These are phyloP conservation scores for Coenonympha glycerion DNA, from an alignment of 2,888 invertebrate species.

Conservation along the genomic window DNA sequence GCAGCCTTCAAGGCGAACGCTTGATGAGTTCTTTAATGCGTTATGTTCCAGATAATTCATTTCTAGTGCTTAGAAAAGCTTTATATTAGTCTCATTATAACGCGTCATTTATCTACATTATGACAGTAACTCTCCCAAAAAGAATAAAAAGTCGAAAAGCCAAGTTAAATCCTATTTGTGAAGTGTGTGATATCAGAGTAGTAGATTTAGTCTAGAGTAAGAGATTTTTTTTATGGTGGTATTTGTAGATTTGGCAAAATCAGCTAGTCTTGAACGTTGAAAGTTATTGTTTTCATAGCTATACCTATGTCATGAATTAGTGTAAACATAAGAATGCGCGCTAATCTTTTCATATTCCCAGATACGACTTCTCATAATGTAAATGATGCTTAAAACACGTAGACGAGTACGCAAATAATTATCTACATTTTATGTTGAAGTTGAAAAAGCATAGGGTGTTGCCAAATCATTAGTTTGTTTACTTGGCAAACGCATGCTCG, in stretches of 20 bases:
- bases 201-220: too few relatives aligned
- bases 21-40: slow-evolving; percentile 13
- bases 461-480: slow-evolving; percentile 34
- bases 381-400: background rate
- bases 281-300: too few relatives aligned
- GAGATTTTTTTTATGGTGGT: too few relatives aligned
- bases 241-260: too few relatives aligned
- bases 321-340: too few relatives aligned
- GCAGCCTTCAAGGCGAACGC: slow-evolving; percentile 23
- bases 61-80: background rate
- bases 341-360: too few relatives aligned
- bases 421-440: slow-evolving; percentile 18
- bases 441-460: slow-evolving; percentile 24
- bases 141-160: background rate
- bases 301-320: too few relatives aligned
- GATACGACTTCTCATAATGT: background rate
- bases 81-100: background rate
- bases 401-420: slow-evolving; percentile 12
- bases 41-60: slow-evolving; percentile 14
- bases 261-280: too few relatives aligned
- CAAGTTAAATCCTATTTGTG: too few relatives aligned
- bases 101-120: background rate
- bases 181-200: too few relatives aligned
- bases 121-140: background rate
- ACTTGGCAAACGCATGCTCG: slow-evolving; percentile 30